Evolutionary conservation across 2,797 vertebrate species (phyloP).

Genomic region (Dipus sagitta): DNA sequence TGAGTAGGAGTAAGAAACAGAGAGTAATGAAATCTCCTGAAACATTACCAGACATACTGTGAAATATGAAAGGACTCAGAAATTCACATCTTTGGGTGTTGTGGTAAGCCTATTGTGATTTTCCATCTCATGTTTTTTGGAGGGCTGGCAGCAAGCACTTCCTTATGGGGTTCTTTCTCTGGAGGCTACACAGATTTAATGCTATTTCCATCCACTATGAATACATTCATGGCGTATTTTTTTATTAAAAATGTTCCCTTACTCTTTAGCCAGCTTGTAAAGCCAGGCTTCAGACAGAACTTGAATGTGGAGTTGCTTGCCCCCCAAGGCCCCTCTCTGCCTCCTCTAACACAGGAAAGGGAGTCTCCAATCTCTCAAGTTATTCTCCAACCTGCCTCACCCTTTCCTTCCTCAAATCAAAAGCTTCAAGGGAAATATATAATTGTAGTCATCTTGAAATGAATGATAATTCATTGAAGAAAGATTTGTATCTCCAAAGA

Average conservation of each 20-base stretch:
- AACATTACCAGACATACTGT: not conserved
- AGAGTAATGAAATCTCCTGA: not conserved
- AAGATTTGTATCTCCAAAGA: not conserved
- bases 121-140: conserved; percentile 7
- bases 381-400: not conserved
- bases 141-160: conserved; percentile 26
- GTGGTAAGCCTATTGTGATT: conserved; percentile 21
- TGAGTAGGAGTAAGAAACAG: conserved; percentile 10
- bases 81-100: not conserved
- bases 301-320: not conserved
- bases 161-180: conserved; percentile 15
- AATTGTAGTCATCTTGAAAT: not conserved
- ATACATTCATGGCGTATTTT: not conserved
- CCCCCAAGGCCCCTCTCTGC: not conserved
- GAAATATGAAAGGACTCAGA: conserved; percentile 36
- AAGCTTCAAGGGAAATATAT: not conserved
- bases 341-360: not conserved
- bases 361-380: not conserved
- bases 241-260: conserved; percentile 46
- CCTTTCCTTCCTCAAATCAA: not conserved
- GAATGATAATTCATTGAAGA: not conserved
- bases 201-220: conserved; percentile 27
- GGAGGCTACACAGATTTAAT: not conserved
- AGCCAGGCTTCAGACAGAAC: not conserved
- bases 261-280: not conserved